Evolutionary conservation across 2,888 invertebrate genomes (phyloP).

Genomic region (Blastobasis lacticolella): DNA sequence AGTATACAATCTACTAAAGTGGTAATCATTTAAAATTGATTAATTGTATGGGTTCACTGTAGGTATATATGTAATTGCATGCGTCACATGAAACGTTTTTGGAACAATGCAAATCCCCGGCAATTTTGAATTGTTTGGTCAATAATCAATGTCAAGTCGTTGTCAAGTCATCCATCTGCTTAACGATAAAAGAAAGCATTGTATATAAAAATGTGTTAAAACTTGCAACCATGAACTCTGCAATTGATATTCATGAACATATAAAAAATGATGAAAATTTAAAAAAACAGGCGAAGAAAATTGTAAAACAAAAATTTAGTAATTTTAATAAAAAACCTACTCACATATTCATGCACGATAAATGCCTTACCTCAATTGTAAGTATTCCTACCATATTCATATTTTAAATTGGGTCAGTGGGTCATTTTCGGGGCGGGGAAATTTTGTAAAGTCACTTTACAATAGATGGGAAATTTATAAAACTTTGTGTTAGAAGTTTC

Average conservation of each 20-base stretch:
- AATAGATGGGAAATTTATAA: neutral
- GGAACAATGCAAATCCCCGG: conserved; percentile 13
- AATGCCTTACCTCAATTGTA: conserved; percentile 72
- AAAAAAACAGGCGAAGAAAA: conserved; percentile 51
- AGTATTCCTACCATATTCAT: conserved; percentile 26
- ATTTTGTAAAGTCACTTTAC: neutral
- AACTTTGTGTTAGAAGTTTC: neutral
- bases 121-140: conserved; percentile 43
- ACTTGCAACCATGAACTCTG: conserved; percentile 20
- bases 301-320: conserved; percentile 38
- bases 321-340: conserved; percentile 43
- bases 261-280: conserved; percentile 40
- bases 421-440: neutral
- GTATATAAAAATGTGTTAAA: conserved; percentile 2
- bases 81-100: neutral
- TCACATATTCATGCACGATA: conserved; percentile 75
- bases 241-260: conserved; percentile 25
- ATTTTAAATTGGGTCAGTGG: neutral
- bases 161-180: too few relatives aligned
- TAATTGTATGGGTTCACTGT: too few relatives aligned
- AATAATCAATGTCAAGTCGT: conserved; percentile 6
- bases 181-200: too few relatives aligned
- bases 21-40: too few relatives aligned
- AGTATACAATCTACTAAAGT: too few relatives aligned
- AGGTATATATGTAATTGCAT: neutral